These are phyloP conservation scores for Deilephila elpenor DNA, from an alignment of 2,888 invertebrate genomes.

Conservation along the genomic window DNA sequence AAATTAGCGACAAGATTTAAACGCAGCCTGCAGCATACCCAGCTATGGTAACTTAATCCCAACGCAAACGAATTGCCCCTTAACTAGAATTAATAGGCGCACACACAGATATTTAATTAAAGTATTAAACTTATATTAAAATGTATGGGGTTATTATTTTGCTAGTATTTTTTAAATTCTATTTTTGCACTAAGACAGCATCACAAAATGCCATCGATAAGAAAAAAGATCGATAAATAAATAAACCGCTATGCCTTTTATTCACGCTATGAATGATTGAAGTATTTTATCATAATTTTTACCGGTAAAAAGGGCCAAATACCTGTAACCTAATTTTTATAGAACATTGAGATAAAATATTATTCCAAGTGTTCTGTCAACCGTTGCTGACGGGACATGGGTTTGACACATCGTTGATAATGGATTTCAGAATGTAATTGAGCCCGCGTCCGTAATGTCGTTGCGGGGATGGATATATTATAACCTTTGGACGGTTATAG, in stretches of 20 bases:
- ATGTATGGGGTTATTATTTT: not conserved
- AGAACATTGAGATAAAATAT: constrained; percentile 15
- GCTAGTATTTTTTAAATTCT: not conserved
- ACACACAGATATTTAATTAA: constrained; percentile 19
- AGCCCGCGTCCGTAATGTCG: constrained; percentile 5
- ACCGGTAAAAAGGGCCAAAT: not conserved
- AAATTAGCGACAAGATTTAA: constrained; percentile 23
- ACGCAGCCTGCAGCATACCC: constrained; percentile 7
- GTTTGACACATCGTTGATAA: constrained; percentile 24
- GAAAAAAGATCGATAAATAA: no score
- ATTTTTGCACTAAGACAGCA: not conserved
- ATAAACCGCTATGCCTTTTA: no score
- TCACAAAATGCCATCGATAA: not conserved
- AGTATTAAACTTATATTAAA: not conserved
- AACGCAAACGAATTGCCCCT: constrained; percentile 25
- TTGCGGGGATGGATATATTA: constrained; percentile 18
- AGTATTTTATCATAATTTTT: not conserved
- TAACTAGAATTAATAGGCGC: constrained; percentile 25
- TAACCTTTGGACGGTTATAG: constrained; percentile 15
- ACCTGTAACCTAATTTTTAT: not conserved
- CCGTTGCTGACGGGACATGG: constrained; percentile 15
- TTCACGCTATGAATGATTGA: not conserved
- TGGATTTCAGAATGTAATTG: constrained; percentile 27
- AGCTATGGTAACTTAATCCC: constrained; percentile 16
- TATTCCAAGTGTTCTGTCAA: constrained; percentile 15